A percentile compares a stretch with the other conserved stretches of the same genome.
Conservation (phyloP, 2,797 vertebrate species). For the Chelon auratus region DNA sequence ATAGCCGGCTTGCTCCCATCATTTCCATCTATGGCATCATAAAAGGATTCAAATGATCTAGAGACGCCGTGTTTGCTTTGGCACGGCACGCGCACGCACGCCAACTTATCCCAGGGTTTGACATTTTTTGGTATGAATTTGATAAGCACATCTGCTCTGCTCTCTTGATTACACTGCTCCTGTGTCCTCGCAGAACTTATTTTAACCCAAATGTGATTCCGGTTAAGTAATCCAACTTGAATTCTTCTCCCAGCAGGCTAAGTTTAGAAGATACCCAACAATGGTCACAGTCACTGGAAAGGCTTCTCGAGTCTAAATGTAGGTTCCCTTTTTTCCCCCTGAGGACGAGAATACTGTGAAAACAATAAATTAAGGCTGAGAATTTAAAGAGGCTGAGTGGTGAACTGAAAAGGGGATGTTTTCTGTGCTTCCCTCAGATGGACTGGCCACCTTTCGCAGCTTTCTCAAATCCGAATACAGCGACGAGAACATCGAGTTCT, state of each 20-base stretch:
- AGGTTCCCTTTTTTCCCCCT: constrained; percentile 66
- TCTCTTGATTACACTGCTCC: constrained; percentile 39
- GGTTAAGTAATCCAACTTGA: constrained; percentile 61
- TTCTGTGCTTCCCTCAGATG: constrained; percentile 78
- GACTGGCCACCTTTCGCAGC: constrained; percentile 85
- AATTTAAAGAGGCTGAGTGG: constrained; percentile 16
- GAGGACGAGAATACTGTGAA: constrained; percentile 29
- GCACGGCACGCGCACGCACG: constrained; percentile 47
- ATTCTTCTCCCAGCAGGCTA: constrained; percentile 82
- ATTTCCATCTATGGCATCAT: constrained; percentile 81
- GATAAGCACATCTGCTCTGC: constrained; percentile 61
- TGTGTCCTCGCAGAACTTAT: constrained; percentile 20
- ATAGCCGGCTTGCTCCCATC: constrained; percentile 66
- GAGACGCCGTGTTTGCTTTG: constrained; percentile 78
- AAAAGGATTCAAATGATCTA: constrained; percentile 74
- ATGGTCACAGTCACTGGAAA: constrained; percentile 91
- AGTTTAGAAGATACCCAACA: constrained; percentile 88
- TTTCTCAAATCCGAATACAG: constrained; percentile 92
- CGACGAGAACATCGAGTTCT: constrained; percentile 93
- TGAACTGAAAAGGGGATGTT: not conserved
- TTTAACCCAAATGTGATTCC: constrained; percentile 63
- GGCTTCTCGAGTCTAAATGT: constrained; percentile 89
- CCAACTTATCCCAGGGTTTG: constrained; percentile 55
- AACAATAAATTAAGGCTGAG: constrained; percentile 33
- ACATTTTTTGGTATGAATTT: constrained; percentile 59